Percentiles rank a stretch among this genome's conserved stretches.
Conservation (phyloP, 2,113 vertebrate species). For the Indicator maculatus region DNA sequence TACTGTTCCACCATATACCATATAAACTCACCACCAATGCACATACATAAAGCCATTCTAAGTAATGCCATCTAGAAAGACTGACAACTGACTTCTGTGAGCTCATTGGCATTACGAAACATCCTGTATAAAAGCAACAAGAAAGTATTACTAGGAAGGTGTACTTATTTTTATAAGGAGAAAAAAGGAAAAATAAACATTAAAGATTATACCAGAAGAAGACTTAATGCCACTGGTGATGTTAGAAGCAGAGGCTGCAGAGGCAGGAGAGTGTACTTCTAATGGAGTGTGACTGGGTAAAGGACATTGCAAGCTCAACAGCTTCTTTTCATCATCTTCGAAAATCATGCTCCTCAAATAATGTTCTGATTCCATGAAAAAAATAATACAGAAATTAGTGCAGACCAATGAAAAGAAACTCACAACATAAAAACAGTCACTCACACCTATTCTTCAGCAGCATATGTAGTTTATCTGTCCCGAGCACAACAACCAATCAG, state of each 20-base stretch:
- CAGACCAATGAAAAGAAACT: fast-evolving
- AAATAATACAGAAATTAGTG: background rate
- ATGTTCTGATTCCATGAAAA: conserved; percentile 7
- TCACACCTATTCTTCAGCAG: background rate
- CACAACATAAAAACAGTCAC: background rate
- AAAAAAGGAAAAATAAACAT: background rate
- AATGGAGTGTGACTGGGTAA: background rate
- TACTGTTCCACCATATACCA: background rate
- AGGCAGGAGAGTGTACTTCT: conserved; percentile 12
- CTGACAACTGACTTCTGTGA: background rate
- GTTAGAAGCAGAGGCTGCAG: background rate
- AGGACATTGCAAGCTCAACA: conserved; percentile 8
- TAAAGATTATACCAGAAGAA: conserved; percentile 69
- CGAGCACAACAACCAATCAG: background rate
- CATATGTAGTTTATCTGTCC: background rate
- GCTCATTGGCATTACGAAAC: background rate
- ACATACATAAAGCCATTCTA: background rate
- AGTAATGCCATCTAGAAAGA: background rate
- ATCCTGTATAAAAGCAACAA: background rate
- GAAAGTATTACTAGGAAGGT: background rate
- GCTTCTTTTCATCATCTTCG: conserved; percentile 46
- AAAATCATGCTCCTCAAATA: background rate
- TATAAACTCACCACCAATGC: background rate
- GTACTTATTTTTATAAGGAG: background rate
- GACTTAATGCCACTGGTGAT: conserved; percentile 10